Conservation (phyloP, 2,113 vertebrate genomes). For the Otis tarda region DNA sequence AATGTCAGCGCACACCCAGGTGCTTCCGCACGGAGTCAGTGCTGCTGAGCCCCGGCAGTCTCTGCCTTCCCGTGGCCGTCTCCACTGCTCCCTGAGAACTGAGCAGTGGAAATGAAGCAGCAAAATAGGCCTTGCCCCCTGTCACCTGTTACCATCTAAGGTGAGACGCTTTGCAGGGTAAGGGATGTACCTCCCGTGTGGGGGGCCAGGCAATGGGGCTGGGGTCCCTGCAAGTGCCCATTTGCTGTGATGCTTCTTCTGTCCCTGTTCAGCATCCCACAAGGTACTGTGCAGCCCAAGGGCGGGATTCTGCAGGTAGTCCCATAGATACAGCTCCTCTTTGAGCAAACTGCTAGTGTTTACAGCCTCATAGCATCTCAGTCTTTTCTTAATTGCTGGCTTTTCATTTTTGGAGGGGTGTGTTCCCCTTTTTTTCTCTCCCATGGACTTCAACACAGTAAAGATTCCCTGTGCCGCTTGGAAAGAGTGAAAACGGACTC, state of each 20-base stretch:
- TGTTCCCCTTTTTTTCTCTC: background rate
- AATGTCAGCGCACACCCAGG: fast-evolving
- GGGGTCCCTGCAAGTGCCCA: fast-evolving
- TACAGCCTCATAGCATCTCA: background rate
- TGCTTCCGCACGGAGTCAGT: background rate
- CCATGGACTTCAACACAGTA: background rate
- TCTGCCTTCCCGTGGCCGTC: background rate
- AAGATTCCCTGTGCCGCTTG: background rate
- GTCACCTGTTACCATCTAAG: background rate
- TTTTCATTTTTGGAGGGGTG: background rate
- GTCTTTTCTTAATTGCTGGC: background rate
- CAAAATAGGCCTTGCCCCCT: background rate
- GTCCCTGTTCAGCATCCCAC: background rate
- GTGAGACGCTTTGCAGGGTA: background rate
- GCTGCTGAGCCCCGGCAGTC: fast-evolving
- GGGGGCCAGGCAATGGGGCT: background rate
- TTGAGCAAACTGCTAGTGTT: background rate
- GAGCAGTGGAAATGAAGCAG: background rate
- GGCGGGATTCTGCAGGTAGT: background rate
- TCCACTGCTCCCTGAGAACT: background rate
- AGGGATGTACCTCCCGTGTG: fast-evolving
- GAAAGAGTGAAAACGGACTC: background rate
- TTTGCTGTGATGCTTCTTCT: background rate
- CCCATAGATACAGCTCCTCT: background rate
- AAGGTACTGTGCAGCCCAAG: background rate